A percentile compares a stretch with the other conserved stretches of the same genome.
Evolutionary conservation across 1,140 invertebrate genomes (phyloP).

Genomic region (Aricia agestis): DNA sequence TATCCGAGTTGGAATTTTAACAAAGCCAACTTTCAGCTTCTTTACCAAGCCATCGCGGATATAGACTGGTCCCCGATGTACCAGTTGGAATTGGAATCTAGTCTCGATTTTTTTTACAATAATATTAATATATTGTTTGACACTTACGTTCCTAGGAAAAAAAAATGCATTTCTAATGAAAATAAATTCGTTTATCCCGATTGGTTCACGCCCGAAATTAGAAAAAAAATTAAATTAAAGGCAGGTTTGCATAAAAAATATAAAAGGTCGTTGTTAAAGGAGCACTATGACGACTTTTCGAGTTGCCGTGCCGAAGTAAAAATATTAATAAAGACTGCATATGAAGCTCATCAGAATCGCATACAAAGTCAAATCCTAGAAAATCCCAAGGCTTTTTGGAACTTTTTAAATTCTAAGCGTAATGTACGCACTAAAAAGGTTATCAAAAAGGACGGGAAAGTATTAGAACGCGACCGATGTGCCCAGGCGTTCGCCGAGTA

Average conservation of each 20-base stretch:
- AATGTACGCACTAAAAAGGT: not conserved
- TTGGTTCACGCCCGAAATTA: slow-evolving; percentile 8
- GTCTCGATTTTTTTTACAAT: slow-evolving; percentile 25
- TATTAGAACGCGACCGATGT: not conserved
- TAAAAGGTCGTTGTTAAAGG: not conserved
- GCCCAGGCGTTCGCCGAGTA: slow-evolving; percentile 6
- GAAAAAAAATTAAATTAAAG: too few relatives aligned
- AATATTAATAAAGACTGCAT: not conserved
- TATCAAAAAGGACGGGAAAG: not conserved
- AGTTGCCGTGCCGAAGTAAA: not conserved
- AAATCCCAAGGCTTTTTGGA: not conserved
- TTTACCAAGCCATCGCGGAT: not conserved
- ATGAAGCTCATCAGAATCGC: not conserved
- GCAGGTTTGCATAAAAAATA: not conserved
- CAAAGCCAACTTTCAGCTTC: slow-evolving; percentile 24
- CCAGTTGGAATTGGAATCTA: slow-evolving; percentile 15
- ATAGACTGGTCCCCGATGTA: slow-evolving; percentile 25
- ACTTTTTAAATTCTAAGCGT: not conserved
- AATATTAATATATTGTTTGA: not conserved
- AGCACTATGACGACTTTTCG: slow-evolving; percentile 3
- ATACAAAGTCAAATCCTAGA: not conserved
- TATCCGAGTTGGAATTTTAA: slow-evolving; percentile 24
- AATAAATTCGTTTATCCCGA: slow-evolving; percentile 13
- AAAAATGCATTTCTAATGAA: not conserved
- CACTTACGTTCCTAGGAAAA: not conserved